Conservation (phyloP, 2,888 invertebrate genomes). For the Andrena trimmerana region DNA sequence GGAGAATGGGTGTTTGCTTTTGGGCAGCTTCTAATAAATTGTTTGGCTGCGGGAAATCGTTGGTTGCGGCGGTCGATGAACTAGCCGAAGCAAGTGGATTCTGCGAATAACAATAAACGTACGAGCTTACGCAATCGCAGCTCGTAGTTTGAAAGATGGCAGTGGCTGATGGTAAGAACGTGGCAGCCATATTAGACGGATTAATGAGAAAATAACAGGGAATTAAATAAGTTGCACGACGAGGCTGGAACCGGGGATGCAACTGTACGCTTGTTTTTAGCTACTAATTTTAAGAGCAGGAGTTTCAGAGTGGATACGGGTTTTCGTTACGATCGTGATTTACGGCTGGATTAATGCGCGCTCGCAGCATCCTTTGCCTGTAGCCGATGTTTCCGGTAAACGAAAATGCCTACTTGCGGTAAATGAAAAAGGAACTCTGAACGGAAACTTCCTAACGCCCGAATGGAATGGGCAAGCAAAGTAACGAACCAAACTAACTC, state of each 20-base stretch:
- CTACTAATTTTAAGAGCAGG: background rate
- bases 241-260: too few relatives aligned
- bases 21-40: background rate
- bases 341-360: background rate
- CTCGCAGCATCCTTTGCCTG: background rate
- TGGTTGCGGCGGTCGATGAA: background rate
- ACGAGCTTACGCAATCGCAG: constrained; percentile 32
- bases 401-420: background rate
- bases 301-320: background rate
- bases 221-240: constrained; percentile 23
- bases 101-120: constrained; percentile 2
- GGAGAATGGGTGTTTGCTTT: too few relatives aligned
- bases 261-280: too few relatives aligned
- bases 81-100: background rate
- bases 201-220: constrained; percentile 60
- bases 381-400: background rate
- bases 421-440: background rate
- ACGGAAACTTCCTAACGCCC: background rate
- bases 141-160: constrained; percentile 17
- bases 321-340: background rate
- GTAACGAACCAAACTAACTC: background rate
- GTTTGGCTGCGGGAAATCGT: background rate
- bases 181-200: constrained; percentile 39
- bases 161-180: constrained; percentile 28
- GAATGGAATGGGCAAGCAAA: background rate